Evolutionary conservation across 1,140 invertebrate species (phyloP).

Genomic region (Drosophila athabasca): DNA sequence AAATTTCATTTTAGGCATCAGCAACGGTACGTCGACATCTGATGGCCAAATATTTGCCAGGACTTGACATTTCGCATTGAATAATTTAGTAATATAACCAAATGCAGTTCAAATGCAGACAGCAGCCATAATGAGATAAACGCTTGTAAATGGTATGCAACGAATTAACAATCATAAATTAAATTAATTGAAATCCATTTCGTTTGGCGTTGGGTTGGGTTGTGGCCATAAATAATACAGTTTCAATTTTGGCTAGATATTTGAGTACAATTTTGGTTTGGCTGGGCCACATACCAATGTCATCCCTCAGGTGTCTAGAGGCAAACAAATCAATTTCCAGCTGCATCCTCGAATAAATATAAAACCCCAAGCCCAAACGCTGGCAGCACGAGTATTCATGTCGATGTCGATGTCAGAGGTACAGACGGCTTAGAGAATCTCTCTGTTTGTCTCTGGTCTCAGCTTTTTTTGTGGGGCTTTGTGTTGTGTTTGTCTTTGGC

Average conservation of each 20-base stretch:
- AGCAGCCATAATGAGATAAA: constrained; percentile 42
- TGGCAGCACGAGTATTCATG: background rate
- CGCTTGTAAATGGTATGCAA: constrained; percentile 42
- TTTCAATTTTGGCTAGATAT: constrained; percentile 17
- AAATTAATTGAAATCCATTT: constrained; percentile 60
- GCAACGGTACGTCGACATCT: constrained; percentile 16
- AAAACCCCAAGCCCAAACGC: background rate
- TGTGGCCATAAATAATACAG: constrained; percentile 32
- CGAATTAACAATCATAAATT: constrained; percentile 73
- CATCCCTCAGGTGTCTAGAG: constrained; percentile 55
- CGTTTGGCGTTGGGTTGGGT: background rate
- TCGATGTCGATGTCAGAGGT: background rate
- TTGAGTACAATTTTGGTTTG: constrained; percentile 14
- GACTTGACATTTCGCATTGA: constrained; percentile 20
- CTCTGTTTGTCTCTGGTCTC: background rate
- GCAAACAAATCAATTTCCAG: constrained; percentile 24
- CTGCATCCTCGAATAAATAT: background rate
- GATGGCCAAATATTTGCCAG: constrained; percentile 56
- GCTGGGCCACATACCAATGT: constrained; percentile 10
- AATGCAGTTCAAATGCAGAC: constrained; percentile 9
- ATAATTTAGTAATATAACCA: constrained; percentile 20
- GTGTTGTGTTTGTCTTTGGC: no score
- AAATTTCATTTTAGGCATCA: constrained; percentile 49
- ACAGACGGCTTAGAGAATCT: background rate
- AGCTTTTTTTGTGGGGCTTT: background rate